Percentiles rank a stretch among this genome's conserved stretches.
These are phyloP conservation scores for Drosophila picticornis DNA, from an alignment of 2,888 invertebrate genomes.

Conservation along the genomic window DNA sequence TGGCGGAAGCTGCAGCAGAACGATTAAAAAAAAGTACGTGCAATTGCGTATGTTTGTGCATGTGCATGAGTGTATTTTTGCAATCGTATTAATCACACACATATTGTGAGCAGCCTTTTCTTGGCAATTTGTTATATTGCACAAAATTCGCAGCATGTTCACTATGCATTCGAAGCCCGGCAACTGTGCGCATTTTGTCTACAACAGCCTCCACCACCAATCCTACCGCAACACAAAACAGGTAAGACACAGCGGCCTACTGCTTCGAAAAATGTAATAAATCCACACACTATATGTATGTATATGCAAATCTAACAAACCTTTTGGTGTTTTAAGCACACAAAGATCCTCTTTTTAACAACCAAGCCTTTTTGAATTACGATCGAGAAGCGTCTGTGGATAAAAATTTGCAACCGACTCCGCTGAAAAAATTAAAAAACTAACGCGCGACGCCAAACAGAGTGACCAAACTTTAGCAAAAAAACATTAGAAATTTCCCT, in stretches of 20 bases:
- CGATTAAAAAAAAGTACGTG: conserved; percentile 29
- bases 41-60: background rate
- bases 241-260: background rate
- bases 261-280: background rate
- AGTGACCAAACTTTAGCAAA: conserved; percentile 38
- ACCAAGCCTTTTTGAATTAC: conserved; percentile 10
- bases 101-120: conserved; percentile 12
- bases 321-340: conserved; percentile 34
- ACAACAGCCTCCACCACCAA: conserved; percentile 37
- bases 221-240: conserved; percentile 71
- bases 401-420: conserved; percentile 60
- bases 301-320: conserved; percentile 49
- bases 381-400: background rate
- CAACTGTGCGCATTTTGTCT: conserved; percentile 52
- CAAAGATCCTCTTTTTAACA: background rate
- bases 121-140: conserved; percentile 8
- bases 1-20: conserved; percentile 68
- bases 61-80: background rate
- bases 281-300: background rate
- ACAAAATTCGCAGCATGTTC: conserved; percentile 6
- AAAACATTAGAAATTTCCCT: conserved; percentile 3
- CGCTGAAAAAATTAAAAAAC: conserved; percentile 67
- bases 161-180: conserved; percentile 35
- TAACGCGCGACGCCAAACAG: conserved; percentile 47
- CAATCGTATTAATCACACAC: conserved; percentile 13